Evolutionary conservation across 2,888 invertebrate species (phyloP), one percentile per base, ranked within the genome.

Genomic region (Isotomurus palustris): DNA sequence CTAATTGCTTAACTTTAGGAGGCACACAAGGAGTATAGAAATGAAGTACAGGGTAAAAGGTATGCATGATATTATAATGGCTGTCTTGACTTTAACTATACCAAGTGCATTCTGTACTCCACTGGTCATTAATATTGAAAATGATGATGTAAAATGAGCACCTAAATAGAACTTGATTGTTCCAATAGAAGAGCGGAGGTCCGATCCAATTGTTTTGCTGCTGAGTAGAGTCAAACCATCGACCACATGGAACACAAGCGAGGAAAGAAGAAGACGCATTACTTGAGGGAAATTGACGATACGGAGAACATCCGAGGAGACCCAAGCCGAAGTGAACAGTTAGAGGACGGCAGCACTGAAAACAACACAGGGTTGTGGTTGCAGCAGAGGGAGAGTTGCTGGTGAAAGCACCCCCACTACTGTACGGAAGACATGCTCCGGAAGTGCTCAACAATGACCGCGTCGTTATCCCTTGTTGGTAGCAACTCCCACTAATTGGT

Each of bases 301-400:
- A 58, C 36, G 55, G 58, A 49, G 49, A 49, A 32, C 35, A 28
- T 49, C 49, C 49, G 4, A 49, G 21, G 17, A 56, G 52, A 27
- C 61, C 61, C 32, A 58, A 32, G 28, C 67, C 63, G 51, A 67
- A 62, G 43, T 67, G 67, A 44, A 65, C 60, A 21, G 68, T 64
- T 25, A 69, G 53, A 22, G 69, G 67, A 38, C 67, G 60, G 43
- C 67, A 63, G 53, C 69, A 69, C 66, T 68, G 62, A 55, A 69
- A 60, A 66, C 69, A 69, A 19, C 68, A 58, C 40, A 69, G 54
- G 25, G 67, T 63, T 27, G 66, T 64, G n/a, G n/a, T n/a, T n/a
- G n/a, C n/a, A n/a, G n/a, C n/a, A n/a, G n/a, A n/a, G 19, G 66
- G 60, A 40, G 62, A 58, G 35, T 54, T 45, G 35, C 54, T 47